phyloP scores from a whole-genome alignment of 2,888 invertebrate genomes.

The Ectemnius lituratus region DNA sequence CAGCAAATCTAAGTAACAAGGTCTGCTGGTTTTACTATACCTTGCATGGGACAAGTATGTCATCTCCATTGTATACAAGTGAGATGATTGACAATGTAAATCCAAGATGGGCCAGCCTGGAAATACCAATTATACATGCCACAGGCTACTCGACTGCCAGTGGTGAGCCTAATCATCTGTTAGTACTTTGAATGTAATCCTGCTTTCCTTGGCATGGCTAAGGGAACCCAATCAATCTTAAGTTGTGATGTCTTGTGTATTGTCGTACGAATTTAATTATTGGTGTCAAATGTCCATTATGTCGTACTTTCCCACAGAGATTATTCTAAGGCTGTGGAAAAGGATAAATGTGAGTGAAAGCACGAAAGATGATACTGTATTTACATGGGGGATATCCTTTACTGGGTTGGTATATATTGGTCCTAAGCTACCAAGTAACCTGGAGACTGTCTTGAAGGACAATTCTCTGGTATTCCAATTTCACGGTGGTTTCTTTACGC shows the following conservation, averaged over 20 bases:
- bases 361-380: constrained; percentile 81
- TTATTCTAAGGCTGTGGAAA: constrained; percentile 74
- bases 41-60: constrained; percentile 88
- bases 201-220: constrained; percentile 17
- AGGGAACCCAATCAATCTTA: too few relatives aligned
- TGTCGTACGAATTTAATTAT: too few relatives aligned
- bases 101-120: constrained; percentile 90
- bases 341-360: constrained; percentile 65
- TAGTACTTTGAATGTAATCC: constrained; percentile 40
- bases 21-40: constrained; percentile 87
- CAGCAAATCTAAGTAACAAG: constrained; percentile 78
- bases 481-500: constrained; percentile 91
- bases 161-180: constrained; percentile 66
- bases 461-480: constrained; percentile 91
- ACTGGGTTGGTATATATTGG: constrained; percentile 89
- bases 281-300: not conserved
- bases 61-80: constrained; percentile 91
- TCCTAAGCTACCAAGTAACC: constrained; percentile 83
- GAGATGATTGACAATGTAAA: constrained; percentile 85
- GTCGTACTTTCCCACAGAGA: constrained; percentile 62
- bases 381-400: constrained; percentile 92
- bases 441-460: constrained; percentile 83
- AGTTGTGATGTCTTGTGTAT: too few relatives aligned
- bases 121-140: constrained; percentile 81
- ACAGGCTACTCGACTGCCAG: constrained; percentile 77